Evolutionary conservation across 1,140 invertebrate species (phyloP), one percentile per base, ranked within the genome.

Genomic region (Tetramorium parvispinum): DNA sequence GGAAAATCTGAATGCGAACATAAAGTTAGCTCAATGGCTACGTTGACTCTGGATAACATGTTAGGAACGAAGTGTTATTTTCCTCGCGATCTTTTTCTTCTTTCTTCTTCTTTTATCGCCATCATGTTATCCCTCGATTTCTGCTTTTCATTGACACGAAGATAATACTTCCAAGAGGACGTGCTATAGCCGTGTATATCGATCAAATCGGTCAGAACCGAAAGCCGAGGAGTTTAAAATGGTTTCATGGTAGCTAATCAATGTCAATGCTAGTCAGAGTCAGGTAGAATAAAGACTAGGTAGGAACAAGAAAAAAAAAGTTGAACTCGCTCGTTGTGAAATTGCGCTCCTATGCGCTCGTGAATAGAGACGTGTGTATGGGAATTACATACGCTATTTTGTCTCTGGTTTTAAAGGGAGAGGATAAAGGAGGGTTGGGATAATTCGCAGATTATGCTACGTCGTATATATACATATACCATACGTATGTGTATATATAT

Each of bases 401-500:
- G 16, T 71, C 63, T 68, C n/a, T 82, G 18, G 8, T 53, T 77
- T 70, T 53, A 37, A 57, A 71, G 75, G 57, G 61, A 85, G 79
- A 82, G 37, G 37, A 89, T 65, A 16, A 13, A 57, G 66, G 71
- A 75, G 57, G 85, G 70, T 55, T 78, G 21, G 27, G 51, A n/a
- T 57, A 51, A 88, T 79, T 85, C 92, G 94, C 91, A 93, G 94
- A 94, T 93, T 93, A 94, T 89, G 92, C 92, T 93, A 93, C 94
- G 61, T 87, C 81, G 53, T 94, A 94, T 93, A 91, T 94, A 93
- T 93, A 91, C 86, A 91, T 89, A 88, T 87, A 88, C 87, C n/a
- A 21, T 86, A 81, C 13, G 90, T 92, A 92, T 92, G 91, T 92
- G 91, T 92, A 92, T 92, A 93, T 94, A 94, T 94, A 94, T 94